Evolutionary conservation across 2,888 invertebrate species (phyloP).

Genomic region (Caenorhabditis auriculariae): DNA sequence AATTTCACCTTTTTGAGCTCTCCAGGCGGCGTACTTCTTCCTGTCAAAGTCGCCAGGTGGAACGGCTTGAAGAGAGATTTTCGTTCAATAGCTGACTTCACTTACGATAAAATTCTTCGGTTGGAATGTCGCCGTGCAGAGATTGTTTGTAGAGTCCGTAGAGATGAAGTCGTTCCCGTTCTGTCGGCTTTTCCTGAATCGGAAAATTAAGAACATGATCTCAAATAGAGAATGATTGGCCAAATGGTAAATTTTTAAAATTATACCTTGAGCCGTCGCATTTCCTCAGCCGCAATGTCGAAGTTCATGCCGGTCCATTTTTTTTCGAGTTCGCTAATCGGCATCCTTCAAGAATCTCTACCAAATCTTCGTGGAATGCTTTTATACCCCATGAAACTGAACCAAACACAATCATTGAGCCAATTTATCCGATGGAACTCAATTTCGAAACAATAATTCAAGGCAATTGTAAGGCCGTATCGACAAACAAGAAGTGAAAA

Average conservation of each 20-base stretch:
- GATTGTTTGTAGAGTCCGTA: slow-evolving; percentile 51
- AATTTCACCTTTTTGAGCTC: slow-evolving; percentile 20
- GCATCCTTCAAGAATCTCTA: too few species aligned
- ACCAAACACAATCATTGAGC: too few species aligned
- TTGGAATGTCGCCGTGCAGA: slow-evolving; percentile 47
- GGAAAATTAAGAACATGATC: neutral
- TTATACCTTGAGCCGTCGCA: slow-evolving; percentile 33
- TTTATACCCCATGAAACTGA: too few species aligned
- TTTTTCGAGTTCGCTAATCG: slow-evolving; percentile 32
- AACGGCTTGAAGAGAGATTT: slow-evolving; percentile 12
- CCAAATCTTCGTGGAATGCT: too few species aligned
- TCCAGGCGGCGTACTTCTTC: slow-evolving; percentile 10
- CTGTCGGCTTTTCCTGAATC: slow-evolving; percentile 17
- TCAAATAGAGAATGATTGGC: neutral
- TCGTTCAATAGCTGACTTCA: neutral
- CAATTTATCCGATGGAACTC: too few species aligned
- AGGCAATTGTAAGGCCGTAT: too few species aligned
- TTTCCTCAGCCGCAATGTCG: slow-evolving; percentile 51
- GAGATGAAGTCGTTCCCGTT: slow-evolving; percentile 34
- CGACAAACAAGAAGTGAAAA: too few species aligned
- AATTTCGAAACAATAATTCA: too few species aligned
- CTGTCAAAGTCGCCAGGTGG: slow-evolving; percentile 13
- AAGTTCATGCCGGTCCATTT: slow-evolving; percentile 43
- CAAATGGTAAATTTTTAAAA: neutral
- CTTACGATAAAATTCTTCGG: slow-evolving; percentile 40